Evolutionary conservation across 2,113 vertebrate species (phyloP), one percentile per base, ranked within the genome.

Genomic region (Ictalurus punctatus): DNA sequence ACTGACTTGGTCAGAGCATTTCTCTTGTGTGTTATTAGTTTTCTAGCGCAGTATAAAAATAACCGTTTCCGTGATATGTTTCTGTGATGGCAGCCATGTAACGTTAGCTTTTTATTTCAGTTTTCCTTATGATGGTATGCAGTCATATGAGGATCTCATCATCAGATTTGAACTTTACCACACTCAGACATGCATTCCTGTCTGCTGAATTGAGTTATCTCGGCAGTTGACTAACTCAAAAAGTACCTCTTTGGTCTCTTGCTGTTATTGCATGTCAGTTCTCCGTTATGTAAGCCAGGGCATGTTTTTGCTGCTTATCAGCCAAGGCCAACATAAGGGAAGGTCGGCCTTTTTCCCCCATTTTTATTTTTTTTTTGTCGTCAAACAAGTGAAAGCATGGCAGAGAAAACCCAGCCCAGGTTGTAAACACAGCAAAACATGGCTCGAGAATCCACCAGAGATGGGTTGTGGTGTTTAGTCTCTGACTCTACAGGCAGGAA

Each of bases 401-500:
- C 87, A 81, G 83, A 71, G 63, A 88, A 88, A 83, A 85, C 88
- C 89, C 91, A 93, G 92, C 90, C 89, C 90, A 91, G 90, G 84
- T 93, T 92, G 91, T 94, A 94, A 94, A 91, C 92, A 93, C 85
- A 92, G 91, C 89, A 90, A 88, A 93, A 88, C 91, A 86, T 88
- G 88, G 88, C 63, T 67, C 73, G 88, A 30, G 59, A 94, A 93
- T 92, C 92, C 90, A 92, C 90, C 86, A 89, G 93, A 93, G 93
- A 94, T 93, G 93, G 91, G 91, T 90, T 87, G 93, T 93, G 95
- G 94, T 96, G 95, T 96, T 96, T 96, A 96, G 94, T 96, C 95
- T 96, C 92, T 7, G 84, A 91, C 87, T 91, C 52, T 85, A 83
- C 86, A 88, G 90, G 89, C 92, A 92, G 93, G 93, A 94, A 89